These are phyloP conservation scores for Tamandua tetradactyla DNA, from an alignment of 2,797 vertebrate genomes.

Conservation along the genomic window DNA sequence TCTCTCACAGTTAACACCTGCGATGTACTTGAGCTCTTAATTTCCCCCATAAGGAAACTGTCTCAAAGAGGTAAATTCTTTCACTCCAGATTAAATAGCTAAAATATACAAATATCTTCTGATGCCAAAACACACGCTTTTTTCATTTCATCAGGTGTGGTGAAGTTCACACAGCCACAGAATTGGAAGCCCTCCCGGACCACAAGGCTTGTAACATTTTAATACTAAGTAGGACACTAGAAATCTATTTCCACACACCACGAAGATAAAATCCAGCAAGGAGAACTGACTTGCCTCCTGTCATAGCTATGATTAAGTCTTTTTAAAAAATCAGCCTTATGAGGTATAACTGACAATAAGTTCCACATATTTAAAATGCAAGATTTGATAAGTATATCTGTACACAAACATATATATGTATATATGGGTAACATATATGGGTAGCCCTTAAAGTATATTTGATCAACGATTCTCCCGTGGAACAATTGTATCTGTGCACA, in stretches of 20 bases:
- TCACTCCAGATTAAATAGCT: neutral
- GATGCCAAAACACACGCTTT: neutral
- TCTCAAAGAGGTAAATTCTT: neutral
- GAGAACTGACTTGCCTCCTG: neutral
- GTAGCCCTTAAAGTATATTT: neutral
- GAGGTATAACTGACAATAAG: neutral
- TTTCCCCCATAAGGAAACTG: slow-evolving; percentile 16
- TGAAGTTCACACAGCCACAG: neutral
- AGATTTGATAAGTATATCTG: neutral
- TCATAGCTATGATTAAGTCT: neutral
- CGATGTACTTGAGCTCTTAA: neutral
- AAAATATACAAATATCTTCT: neutral
- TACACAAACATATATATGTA: neutral
- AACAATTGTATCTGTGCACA: neutral
- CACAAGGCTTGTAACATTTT: neutral
- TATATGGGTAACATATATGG: neutral
- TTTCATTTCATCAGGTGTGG: neutral
- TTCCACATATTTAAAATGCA: neutral
- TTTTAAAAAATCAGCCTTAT: neutral
- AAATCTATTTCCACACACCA: neutral
- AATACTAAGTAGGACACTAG: neutral
- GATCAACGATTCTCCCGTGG: neutral
- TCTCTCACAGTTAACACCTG: neutral
- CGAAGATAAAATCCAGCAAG: neutral
- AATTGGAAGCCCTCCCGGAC: neutral